These are phyloP conservation scores for Neosilurus mollespiculum DNA, from an alignment of 2,797 vertebrate genomes.

Conservation along the genomic window DNA sequence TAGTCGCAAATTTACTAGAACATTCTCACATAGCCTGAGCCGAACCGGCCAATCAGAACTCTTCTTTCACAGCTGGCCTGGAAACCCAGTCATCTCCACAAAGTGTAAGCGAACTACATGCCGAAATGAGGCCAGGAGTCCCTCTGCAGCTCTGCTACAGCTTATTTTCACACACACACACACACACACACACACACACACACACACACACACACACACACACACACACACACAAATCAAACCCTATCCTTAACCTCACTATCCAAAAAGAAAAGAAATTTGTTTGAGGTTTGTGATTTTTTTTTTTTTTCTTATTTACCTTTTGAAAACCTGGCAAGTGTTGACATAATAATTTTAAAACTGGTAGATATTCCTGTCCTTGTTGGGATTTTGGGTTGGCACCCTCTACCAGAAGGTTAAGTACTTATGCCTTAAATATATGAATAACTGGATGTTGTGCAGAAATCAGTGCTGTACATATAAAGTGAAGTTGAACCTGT, in stretches of 20 bases:
- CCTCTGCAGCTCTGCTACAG: conserved; percentile 44
- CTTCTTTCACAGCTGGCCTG: conserved; percentile 57
- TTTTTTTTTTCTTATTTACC: too few relatives aligned
- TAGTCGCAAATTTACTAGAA: conserved; percentile 26
- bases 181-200: conserved; percentile 15
- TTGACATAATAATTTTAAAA: too few relatives aligned
- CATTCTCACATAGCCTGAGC: conserved; percentile 39
- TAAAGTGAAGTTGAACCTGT: neutral
- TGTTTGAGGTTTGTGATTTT: too few relatives aligned
- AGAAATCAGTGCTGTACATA: neutral
- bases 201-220: too few relatives aligned
- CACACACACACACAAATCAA: conserved; percentile 19
- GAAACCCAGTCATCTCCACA: conserved; percentile 54
- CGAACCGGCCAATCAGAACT: conserved; percentile 37
- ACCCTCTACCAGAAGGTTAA: neutral
- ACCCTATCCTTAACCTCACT: neutral
- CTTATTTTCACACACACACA: conserved; percentile 30
- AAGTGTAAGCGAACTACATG: conserved; percentile 12
- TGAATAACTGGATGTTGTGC: neutral
- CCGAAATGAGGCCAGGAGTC: conserved; percentile 65
- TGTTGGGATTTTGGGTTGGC: neutral
- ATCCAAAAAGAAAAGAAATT: neutral
- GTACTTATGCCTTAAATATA: neutral
- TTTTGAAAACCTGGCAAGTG: too few relatives aligned
- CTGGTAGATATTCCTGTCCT: neutral